These are phyloP conservation scores for Echeneis naucrates DNA, from an alignment of 2,797 vertebrate genomes.

Conservation along the genomic window DNA sequence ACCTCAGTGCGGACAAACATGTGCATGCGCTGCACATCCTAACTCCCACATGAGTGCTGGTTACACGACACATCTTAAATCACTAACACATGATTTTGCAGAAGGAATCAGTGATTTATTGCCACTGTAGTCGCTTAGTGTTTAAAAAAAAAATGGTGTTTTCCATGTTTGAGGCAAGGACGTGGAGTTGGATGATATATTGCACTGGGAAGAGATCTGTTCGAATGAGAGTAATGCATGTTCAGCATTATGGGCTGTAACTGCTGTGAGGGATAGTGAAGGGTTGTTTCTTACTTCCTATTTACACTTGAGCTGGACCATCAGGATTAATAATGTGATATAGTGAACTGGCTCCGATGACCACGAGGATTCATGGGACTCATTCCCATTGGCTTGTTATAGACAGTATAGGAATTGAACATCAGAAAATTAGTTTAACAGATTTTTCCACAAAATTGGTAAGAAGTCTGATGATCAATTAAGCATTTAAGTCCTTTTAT, in stretches of 20 bases:
- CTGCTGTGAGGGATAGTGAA: conserved; percentile 29
- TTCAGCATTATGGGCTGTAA: conserved; percentile 58
- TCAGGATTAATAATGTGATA: conserved; percentile 32
- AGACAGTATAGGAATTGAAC: neutral
- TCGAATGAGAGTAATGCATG: conserved; percentile 59
- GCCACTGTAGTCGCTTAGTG: conserved; percentile 34
- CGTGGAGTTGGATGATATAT: conserved; percentile 58
- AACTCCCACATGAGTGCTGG: conserved; percentile 17
- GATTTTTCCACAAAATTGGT: no score
- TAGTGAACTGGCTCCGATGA: neutral
- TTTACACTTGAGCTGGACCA: conserved; percentile 11
- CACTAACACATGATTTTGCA: conserved; percentile 36
- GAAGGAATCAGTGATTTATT: conserved; percentile 63
- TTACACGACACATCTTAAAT: conserved; percentile 56
- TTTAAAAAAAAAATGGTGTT: conserved; percentile 15
- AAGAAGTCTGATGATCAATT: no score
- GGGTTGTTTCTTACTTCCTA: conserved; percentile 44
- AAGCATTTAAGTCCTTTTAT: no score
- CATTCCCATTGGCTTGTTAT: neutral
- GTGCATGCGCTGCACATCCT: neutral
- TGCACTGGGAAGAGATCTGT: conserved; percentile 50
- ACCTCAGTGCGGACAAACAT: neutral
- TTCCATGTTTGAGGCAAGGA: conserved; percentile 33
- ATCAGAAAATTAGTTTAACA: neutral
- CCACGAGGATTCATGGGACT: neutral